Conservation (phyloP, 1,140 invertebrate genomes). For the Globodera ellingtonae region DNA sequence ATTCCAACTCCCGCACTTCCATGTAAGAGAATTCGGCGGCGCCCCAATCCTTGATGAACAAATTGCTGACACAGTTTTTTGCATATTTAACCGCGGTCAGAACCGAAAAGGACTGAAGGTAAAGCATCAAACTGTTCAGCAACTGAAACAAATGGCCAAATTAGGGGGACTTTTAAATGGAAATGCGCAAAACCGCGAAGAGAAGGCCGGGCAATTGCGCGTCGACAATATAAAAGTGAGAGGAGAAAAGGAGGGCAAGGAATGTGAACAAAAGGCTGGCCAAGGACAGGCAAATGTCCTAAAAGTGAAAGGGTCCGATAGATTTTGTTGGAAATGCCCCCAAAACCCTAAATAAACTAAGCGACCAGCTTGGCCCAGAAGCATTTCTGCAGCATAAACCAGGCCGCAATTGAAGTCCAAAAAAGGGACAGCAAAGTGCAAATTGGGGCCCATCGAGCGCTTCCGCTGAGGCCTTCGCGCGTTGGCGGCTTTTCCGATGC, state of each 20-base stretch:
- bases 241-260: background rate
- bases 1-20: constrained; percentile 7
- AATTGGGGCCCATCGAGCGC: background rate
- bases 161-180: background rate
- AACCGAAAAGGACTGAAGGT: background rate
- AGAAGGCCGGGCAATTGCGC: constrained; percentile 7
- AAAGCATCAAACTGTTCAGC: background rate
- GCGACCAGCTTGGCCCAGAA: constrained; percentile 7
- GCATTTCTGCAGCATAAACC: constrained; percentile 14
- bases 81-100: background rate
- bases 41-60: constrained; percentile 17
- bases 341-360: background rate
- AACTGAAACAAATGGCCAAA: background rate
- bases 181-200: background rate
- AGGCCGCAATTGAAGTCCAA: background rate
- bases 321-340: background rate
- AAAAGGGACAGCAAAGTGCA: constrained; percentile 1
- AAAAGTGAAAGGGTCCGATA: background rate
- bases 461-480: background rate
- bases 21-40: constrained; percentile 8
- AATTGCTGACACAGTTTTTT: constrained; percentile 13
- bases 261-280: background rate
- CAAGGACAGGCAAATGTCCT: background rate
- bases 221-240: background rate
- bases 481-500: no score